Conservation (phyloP, 2,888 invertebrate genomes). For the Punctoribates punctum region DNA sequence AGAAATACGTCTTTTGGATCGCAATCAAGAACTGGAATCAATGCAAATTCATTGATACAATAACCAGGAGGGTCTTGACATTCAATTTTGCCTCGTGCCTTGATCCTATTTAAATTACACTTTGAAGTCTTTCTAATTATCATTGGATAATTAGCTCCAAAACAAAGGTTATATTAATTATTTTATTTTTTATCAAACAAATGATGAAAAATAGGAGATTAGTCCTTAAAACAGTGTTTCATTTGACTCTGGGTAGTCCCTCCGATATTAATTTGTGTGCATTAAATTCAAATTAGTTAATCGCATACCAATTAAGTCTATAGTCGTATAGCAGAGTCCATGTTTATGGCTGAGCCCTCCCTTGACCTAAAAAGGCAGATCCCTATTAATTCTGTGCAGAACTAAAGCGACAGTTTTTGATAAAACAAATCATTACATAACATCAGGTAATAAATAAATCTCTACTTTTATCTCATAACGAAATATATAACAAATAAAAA, state of each 20-base stretch:
- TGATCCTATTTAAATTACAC: no score
- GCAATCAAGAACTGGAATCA: no score
- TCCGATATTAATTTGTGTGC: not conserved
- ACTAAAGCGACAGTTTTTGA: not conserved
- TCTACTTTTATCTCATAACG: not conserved
- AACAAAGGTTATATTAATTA: no score
- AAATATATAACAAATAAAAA: not conserved
- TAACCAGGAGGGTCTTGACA: no score
- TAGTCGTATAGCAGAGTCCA: not conserved
- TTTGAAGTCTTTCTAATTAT: no score
- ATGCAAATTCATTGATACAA: no score
- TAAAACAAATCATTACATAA: conserved; percentile 29
- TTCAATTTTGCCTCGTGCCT: no score
- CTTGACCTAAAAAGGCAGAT: conserved; percentile 32
- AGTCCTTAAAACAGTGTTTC: no score
- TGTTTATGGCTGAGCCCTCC: not conserved
- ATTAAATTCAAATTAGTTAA: conserved; percentile 23
- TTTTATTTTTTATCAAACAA: no score
- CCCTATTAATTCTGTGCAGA: conserved; percentile 13
- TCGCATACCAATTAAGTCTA: conserved; percentile 33
- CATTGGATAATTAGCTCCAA: no score
- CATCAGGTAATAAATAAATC: not conserved
- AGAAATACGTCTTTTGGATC: no score
- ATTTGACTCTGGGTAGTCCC: not conserved
- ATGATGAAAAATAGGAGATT: no score